Percentiles rank a stretch among this genome's conserved stretches.
These are phyloP conservation scores for Diplodus puntazzo DNA, from an alignment of 2,797 vertebrate species.

Conservation along the genomic window DNA sequence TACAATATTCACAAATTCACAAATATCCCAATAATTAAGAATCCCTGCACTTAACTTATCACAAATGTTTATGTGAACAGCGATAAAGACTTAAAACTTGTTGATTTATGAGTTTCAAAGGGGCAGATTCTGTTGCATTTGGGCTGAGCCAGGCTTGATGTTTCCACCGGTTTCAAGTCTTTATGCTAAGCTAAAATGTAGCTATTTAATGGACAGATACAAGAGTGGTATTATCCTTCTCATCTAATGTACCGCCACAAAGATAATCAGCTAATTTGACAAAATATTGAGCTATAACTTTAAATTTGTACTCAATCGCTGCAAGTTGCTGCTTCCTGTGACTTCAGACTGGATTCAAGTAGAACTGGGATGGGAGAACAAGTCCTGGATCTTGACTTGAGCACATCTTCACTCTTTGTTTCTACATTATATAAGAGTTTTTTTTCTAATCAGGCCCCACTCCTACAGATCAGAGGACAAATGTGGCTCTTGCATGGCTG, in stretches of 20 bases:
- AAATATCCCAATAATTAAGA: too few relatives aligned
- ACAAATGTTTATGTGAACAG: too few relatives aligned
- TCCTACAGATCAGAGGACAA: slow-evolving; percentile 43
- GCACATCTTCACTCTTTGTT: slow-evolving; percentile 52
- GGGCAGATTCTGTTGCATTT: background rate
- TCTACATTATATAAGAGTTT: slow-evolving; percentile 27
- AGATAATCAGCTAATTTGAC: background rate
- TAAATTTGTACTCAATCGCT: slow-evolving; percentile 76
- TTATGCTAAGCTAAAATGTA: slow-evolving; percentile 25
- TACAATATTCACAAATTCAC: too few relatives aligned
- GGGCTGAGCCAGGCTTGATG: background rate
- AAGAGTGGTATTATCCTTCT: background rate
- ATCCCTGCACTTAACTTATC: too few relatives aligned
- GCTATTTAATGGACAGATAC: background rate
- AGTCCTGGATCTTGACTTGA: slow-evolving; percentile 63
- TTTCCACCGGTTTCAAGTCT: background rate
- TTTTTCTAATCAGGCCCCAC: slow-evolving; percentile 29
- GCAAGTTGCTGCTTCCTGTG: slow-evolving; percentile 82
- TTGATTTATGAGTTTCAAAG: background rate
- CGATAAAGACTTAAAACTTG: too few relatives aligned
- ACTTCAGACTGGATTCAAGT: slow-evolving; percentile 42
- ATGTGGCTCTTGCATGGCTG: slow-evolving; percentile 53
- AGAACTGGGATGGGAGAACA: slow-evolving; percentile 12
- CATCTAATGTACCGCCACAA: background rate
- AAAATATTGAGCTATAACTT: slow-evolving; percentile 49